Base-by-base conservation (phyloP, 2,888 invertebrate genomes). In the Euplagia quadripunctaria region DNA sequence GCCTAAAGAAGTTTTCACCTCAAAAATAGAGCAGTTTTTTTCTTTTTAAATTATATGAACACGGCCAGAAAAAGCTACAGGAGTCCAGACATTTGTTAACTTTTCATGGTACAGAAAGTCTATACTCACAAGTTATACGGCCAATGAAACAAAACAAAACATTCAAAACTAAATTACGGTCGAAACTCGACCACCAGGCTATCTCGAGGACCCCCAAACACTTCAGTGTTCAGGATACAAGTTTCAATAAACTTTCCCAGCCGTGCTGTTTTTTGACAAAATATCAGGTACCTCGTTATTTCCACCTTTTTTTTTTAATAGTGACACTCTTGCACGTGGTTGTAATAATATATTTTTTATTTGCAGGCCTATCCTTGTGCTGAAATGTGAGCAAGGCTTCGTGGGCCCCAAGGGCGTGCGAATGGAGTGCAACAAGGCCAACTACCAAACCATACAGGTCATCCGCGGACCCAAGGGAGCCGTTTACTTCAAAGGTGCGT, bases 331-430 rank as follows among this genome's bases (percentile, higher is more conserved):
- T 52, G 14, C 11, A 17, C 17, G 11, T 20, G n/a, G 41, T 16
- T 68, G 12, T 11, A 42, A 68, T 17, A 63, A 61, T 0, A 46
- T 41, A 17, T 20, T 0, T 41, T 11, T 61, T 58, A 7, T 41
- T 67, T 16, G 70, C 94, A 97, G 98, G 90, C 99, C 99, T 11
- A 98, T 99, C 89, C 96, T 99, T 90, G 99, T 99, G 87, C 96
- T 99, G 88, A 98, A 99, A 94, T 98, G 98, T 90, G 99, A 99
- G 90, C 99, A 99, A 94, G 99, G 99, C 64, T 99, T 99, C 94
- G 99, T 99, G 74, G 99, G 99, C 0, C 98, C 98, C 87, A 99
- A 99, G 94, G 98, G 97, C 87, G 97, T 97, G 58, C 98, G 98
- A 91, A 96, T 99, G 85, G 99, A 99, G 95, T 99, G 99, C 96